These are phyloP conservation scores for Spinibarbus caldwelli DNA, from an alignment of 2,797 vertebrate species.

Conservation along the genomic window DNA sequence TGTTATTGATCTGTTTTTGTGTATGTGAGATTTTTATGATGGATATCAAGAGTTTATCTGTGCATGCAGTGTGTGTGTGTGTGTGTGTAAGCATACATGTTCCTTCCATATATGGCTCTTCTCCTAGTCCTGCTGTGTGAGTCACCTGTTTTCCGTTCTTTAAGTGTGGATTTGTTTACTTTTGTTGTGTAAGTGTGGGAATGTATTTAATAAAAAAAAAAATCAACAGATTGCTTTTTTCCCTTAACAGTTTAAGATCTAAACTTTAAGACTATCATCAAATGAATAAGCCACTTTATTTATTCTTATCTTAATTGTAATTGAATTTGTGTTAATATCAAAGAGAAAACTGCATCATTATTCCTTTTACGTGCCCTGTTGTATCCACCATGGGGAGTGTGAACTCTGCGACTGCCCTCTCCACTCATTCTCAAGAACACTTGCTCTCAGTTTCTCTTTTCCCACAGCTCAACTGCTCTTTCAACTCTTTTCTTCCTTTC, in stretches of 20 bases:
- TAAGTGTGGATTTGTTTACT: conserved; percentile 32
- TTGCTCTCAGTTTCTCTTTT: conserved; percentile 20
- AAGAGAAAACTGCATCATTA: neutral
- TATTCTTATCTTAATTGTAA: neutral
- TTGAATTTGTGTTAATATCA: neutral
- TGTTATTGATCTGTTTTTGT: conserved; percentile 40
- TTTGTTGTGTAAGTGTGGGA: neutral
- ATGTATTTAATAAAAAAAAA: no score
- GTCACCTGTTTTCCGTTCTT: conserved; percentile 60
- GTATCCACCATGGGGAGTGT: neutral
- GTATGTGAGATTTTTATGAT: conserved; percentile 41
- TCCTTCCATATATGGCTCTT: conserved; percentile 36
- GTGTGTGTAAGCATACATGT: neutral
- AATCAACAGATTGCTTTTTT: no score
- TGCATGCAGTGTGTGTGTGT: neutral
- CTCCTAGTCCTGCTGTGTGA: conserved; percentile 51
- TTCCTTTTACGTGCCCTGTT: neutral
- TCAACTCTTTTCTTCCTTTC: conserved; percentile 17
- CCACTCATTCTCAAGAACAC: conserved; percentile 11
- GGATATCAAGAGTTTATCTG: conserved; percentile 18
- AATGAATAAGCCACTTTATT: neutral
- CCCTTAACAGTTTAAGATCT: neutral
- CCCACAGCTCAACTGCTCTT: neutral
- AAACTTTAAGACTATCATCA: neutral
- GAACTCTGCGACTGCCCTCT: neutral